Conservation (phyloP, 2,113 vertebrate species). For the Acrocephalus arundinaceus region DNA sequence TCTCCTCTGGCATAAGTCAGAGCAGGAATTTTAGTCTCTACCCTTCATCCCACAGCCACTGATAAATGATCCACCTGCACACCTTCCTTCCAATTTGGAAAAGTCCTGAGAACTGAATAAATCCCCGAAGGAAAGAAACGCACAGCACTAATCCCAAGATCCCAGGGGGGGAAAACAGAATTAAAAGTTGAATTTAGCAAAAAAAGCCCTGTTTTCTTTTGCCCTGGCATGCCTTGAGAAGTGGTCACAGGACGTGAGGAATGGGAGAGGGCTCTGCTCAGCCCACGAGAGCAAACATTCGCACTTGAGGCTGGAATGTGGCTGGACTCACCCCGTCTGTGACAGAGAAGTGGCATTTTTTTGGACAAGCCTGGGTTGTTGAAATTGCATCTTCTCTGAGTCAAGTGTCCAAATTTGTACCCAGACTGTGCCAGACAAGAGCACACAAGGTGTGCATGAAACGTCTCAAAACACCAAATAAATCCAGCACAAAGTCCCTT, state of each 20-base stretch:
- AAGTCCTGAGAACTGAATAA: background rate
- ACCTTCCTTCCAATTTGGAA: background rate
- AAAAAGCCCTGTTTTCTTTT: background rate
- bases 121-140: background rate
- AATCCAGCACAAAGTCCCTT: background rate
- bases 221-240: background rate
- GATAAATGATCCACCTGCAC: background rate
- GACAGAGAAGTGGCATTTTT: background rate
- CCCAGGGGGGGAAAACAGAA: fast-evolving
- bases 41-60: background rate
- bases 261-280: background rate
- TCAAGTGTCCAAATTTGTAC: background rate
- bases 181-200: background rate
- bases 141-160: background rate
- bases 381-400: background rate
- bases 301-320: background rate
- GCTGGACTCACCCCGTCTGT: background rate
- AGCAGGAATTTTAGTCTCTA: background rate
- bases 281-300: background rate
- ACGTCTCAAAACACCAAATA: background rate
- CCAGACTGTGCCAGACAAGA: background rate
- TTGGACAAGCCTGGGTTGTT: background rate
- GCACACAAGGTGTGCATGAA: background rate
- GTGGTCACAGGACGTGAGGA: background rate
- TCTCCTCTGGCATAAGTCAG: background rate